Evolutionary conservation across 1,140 invertebrate species (phyloP).

Genomic region (Drosophila kepulauana): DNA sequence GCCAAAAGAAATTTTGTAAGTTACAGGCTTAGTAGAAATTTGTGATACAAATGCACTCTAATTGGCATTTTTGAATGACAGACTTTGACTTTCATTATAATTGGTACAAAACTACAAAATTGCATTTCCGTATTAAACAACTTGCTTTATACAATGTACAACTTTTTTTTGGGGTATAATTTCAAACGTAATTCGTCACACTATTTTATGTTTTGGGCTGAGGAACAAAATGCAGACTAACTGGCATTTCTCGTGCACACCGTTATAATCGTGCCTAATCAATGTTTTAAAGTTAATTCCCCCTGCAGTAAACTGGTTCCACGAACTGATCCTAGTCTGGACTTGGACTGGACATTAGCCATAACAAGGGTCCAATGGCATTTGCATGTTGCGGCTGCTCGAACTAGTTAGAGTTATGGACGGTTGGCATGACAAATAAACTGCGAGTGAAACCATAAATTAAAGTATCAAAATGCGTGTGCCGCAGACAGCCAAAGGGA

Average conservation of each 20-base stretch:
- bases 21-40: too few species aligned
- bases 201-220: neutral
- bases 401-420: conserved; percentile 72
- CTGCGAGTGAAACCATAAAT: conserved; percentile 73
- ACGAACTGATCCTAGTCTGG: conserved; percentile 5
- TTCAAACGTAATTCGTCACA: neutral
- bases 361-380: conserved; percentile 53
- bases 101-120: too few species aligned
- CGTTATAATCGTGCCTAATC: conserved; percentile 1
- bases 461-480: conserved; percentile 80
- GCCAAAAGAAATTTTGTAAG: too few species aligned
- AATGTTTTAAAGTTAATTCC: conserved; percentile 2
- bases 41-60: too few species aligned
- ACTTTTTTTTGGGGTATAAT: neutral
- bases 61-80: too few species aligned
- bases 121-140: too few species aligned
- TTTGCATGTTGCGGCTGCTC: conserved; percentile 54
- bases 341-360: conserved; percentile 49
- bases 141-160: too few species aligned
- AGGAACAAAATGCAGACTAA: neutral
- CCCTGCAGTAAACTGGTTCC: neutral
- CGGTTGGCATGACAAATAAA: conserved; percentile 75
- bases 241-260: neutral
- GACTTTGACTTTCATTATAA: too few species aligned
- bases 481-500: neutral